Percentiles rank a stretch among this genome's conserved stretches.
These are phyloP conservation scores for Drosophila erecta DNA, from an alignment of 1,140 invertebrate species.

Conservation along the genomic window DNA sequence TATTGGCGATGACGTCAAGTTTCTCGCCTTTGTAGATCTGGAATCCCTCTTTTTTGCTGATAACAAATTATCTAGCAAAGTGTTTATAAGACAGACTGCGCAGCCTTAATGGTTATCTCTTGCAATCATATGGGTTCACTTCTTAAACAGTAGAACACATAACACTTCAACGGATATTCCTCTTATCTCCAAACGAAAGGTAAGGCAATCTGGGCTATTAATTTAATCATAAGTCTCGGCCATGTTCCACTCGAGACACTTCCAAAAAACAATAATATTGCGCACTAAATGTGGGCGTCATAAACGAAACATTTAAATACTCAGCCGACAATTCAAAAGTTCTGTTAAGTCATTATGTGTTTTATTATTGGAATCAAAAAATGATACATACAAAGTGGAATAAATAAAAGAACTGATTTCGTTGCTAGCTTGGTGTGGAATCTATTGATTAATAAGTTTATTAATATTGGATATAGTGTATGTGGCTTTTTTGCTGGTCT, in stretches of 20 bases:
- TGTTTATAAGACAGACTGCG: background rate
- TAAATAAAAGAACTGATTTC: constrained; percentile 36
- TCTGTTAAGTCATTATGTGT: constrained; percentile 40
- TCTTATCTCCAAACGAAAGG: constrained; percentile 4
- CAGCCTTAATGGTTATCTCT: constrained; percentile 1
- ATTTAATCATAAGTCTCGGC: constrained; percentile 4
- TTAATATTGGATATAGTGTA: constrained; percentile 55
- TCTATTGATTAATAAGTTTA: constrained; percentile 71
- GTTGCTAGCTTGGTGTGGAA: constrained; percentile 34
- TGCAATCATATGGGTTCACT: background rate
- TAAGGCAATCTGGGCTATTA: background rate
- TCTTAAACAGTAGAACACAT: constrained; percentile 1
- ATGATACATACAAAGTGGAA: constrained; percentile 39
- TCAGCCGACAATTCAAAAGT: constrained; percentile 1
- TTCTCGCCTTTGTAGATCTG: background rate
- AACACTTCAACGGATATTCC: background rate
- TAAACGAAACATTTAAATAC: constrained; percentile 3
- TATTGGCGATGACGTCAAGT: constrained; percentile 3
- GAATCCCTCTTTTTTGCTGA: background rate
- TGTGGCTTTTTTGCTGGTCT: constrained; percentile 48
- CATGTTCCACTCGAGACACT: constrained; percentile 22
- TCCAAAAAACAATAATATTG: constrained; percentile 19
- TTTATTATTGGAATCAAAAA: constrained; percentile 49
- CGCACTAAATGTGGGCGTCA: constrained; percentile 8
- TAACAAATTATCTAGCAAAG: background rate